Percentiles rank a stretch among this genome's conserved stretches.
phyloP scores from a whole-genome alignment of 2,113 vertebrate species.

The Mugil cephalus region DNA sequence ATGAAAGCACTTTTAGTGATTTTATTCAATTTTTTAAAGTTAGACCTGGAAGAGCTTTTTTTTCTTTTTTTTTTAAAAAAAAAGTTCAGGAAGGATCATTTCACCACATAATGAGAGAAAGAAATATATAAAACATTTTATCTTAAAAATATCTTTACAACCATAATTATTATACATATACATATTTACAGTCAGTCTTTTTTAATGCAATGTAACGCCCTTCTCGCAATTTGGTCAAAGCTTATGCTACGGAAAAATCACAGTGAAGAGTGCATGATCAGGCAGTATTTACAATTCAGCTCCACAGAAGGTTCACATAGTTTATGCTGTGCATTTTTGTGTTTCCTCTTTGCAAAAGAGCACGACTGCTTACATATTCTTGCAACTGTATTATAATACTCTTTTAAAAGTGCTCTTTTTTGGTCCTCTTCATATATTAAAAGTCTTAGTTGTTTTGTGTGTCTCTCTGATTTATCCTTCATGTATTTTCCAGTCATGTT shows the following conservation, averaged over 20 bases:
- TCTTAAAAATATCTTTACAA: conserved; percentile 49
- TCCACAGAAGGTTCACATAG: conserved; percentile 23
- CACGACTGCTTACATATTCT: conserved; percentile 16
- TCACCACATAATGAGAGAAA: background rate
- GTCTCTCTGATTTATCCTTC: conserved; percentile 21
- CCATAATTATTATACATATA: conserved; percentile 37
- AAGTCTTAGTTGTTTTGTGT: background rate
- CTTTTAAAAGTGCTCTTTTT: conserved; percentile 65
- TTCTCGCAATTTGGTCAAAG: conserved; percentile 34
- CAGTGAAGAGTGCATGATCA: conserved; percentile 45
- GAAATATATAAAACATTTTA: conserved; percentile 29
- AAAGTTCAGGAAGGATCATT: conserved; percentile 4
- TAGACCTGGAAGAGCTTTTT: background rate
- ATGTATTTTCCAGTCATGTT: conserved; percentile 78
- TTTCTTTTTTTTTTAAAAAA: too few species aligned
- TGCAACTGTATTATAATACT: conserved; percentile 33
- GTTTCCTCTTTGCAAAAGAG: conserved; percentile 30
- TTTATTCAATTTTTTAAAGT: background rate
- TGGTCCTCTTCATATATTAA: conserved; percentile 29
- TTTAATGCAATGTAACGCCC: conserved; percentile 26
- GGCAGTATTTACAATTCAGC: conserved; percentile 54
- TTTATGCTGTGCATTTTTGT: conserved; percentile 63
- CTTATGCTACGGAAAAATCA: conserved; percentile 53
- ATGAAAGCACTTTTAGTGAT: background rate
- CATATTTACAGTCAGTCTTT: conserved; percentile 42